A percentile compares a stretch with the other conserved stretches of the same genome.
Evolutionary conservation across 2,797 vertebrate species (phyloP).

Genomic region (Discoglossus pictus): DNA sequence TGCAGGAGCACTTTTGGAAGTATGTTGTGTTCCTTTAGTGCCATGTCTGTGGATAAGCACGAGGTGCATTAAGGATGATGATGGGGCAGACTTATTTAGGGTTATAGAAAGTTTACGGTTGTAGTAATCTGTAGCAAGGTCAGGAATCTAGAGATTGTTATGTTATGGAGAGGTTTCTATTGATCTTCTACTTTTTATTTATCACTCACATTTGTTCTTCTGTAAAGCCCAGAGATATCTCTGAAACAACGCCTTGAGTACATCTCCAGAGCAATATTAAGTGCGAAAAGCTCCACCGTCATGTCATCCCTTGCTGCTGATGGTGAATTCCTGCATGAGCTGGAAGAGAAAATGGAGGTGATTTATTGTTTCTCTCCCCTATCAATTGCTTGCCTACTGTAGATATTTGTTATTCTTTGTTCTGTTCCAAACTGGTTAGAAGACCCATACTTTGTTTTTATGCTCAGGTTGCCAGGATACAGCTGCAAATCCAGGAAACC

Average conservation of each 20-base stretch:
- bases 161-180: too few relatives aligned
- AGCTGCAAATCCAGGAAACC: conserved; percentile 95
- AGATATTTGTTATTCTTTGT: too few relatives aligned
- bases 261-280: conserved; percentile 93
- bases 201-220: too few relatives aligned
- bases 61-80: too few relatives aligned
- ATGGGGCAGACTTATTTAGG: too few relatives aligned
- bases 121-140: too few relatives aligned
- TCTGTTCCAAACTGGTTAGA: background rate
- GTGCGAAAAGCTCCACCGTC: conserved; percentile 93
- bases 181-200: too few relatives aligned
- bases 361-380: conserved; percentile 5
- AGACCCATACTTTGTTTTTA: background rate
- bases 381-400: background rate
- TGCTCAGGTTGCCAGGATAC: conserved; percentile 91
- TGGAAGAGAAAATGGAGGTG: conserved; percentile 98
- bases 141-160: too few relatives aligned
- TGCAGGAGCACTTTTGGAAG: too few relatives aligned
- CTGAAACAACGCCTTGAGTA: conserved; percentile 94
- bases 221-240: conserved; percentile 94
- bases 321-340: conserved; percentile 95
- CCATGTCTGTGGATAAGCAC: too few relatives aligned
- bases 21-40: too few relatives aligned
- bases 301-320: conserved; percentile 88
- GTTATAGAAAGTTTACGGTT: too few relatives aligned